phyloP scores from a whole-genome alignment of 2,113 vertebrate species.

The Thalassarche chlororhynchos region DNA sequence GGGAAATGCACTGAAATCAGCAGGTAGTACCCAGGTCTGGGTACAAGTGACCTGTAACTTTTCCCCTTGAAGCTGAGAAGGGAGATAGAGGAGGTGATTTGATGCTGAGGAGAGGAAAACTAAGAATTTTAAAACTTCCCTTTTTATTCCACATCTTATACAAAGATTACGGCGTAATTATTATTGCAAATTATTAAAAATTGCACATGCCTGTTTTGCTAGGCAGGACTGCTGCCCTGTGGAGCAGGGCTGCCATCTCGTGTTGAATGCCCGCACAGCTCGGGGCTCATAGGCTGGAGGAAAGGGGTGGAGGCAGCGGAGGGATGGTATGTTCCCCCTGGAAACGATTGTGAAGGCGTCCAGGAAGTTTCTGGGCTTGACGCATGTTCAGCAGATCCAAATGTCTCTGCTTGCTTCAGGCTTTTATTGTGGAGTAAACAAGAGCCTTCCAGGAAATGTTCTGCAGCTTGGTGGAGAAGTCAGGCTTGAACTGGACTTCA shows the following conservation, averaged over 20 bases:
- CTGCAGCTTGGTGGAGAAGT: background rate
- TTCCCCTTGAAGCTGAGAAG: background rate
- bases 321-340: background rate
- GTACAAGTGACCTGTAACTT: background rate
- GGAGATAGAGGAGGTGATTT: background rate
- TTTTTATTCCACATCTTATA: background rate
- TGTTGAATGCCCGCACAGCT: background rate
- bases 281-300: fast-evolving
- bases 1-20: background rate
- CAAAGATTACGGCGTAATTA: background rate
- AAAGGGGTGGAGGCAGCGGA: background rate
- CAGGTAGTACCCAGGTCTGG: background rate
- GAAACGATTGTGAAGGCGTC: background rate
- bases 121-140: background rate
- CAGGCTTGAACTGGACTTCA: background rate
- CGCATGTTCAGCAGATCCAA: background rate
- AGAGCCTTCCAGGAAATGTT: background rate
- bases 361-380: background rate
- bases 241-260: background rate
- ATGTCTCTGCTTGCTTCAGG: background rate
- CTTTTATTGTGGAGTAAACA: background rate
- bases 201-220: fast-evolving
- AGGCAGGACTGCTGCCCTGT: background rate
- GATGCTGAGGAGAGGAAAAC: background rate
- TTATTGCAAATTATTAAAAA: background rate